Conservation (phyloP, 2,113 vertebrate species). For the Prietella phreatophila region DNA sequence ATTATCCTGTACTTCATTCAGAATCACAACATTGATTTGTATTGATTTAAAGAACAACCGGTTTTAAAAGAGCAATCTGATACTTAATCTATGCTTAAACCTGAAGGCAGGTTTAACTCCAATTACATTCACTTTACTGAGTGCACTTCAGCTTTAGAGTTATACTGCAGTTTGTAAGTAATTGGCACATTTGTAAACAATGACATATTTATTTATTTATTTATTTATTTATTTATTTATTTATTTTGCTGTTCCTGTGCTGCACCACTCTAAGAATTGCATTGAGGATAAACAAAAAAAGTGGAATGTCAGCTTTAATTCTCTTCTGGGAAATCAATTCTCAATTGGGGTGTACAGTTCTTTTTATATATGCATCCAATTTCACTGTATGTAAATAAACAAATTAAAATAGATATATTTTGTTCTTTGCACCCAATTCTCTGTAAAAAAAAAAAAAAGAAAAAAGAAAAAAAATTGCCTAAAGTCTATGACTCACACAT, state of each 20-base stretch:
- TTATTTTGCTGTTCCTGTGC: neutral
- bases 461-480: neutral
- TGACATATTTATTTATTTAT: neutral
- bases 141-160: neutral
- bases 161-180: neutral
- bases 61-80: neutral
- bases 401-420: neutral
- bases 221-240: too few relatives aligned
- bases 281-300: neutral
- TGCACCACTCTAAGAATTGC: neutral
- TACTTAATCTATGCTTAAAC: neutral
- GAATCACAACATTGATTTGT: neutral
- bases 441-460: neutral
- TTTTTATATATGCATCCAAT: neutral
- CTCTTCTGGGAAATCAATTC: neutral
- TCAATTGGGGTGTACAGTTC: neutral
- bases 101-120: neutral
- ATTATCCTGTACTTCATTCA: constrained; percentile 21
- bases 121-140: neutral
- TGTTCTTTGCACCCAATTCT: neutral
- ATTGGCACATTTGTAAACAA: constrained; percentile 12
- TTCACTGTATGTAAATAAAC: neutral
- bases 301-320: neutral
- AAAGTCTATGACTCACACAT: neutral
- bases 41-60: neutral